A percentile compares a stretch with the other conserved stretches of the same genome.
Conservation (phyloP, 1,140 invertebrate genomes). For the Eriosoma lanigerum region DNA sequence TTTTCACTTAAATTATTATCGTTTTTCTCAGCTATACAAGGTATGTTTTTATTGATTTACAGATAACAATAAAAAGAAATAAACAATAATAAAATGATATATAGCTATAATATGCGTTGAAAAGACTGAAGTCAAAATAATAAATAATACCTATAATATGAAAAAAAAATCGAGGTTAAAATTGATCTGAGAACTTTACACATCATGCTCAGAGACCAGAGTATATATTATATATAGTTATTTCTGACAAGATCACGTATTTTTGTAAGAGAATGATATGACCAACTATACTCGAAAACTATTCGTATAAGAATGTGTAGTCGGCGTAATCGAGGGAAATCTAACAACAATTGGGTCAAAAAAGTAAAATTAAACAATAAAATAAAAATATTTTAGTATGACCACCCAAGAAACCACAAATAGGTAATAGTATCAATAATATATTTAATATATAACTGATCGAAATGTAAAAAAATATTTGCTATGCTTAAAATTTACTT, state of each 20-base stretch:
- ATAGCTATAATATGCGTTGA: background rate
- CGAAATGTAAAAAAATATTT: too few relatives aligned
- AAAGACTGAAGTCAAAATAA: too few relatives aligned
- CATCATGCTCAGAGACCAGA: background rate
- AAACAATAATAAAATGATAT: background rate
- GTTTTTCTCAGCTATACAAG: background rate
- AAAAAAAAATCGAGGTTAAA: background rate
- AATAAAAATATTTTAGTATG: background rate
- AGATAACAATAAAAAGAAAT: background rate
- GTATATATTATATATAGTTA: background rate
- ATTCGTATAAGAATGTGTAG: background rate
- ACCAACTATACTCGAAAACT: background rate
- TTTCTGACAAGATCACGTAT: slow-evolving; percentile 8
- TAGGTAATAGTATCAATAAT: background rate
- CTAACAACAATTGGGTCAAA: slow-evolving; percentile 1
- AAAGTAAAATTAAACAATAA: background rate
- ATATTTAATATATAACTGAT: background rate
- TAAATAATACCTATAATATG: background rate
- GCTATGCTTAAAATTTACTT: too few relatives aligned
- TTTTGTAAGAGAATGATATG: background rate
- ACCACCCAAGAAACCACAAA: background rate
- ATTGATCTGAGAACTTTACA: background rate
- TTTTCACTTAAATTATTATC: background rate
- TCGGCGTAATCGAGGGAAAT: background rate
- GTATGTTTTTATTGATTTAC: background rate